These are phyloP conservation scores for Tipula unca DNA, from an alignment of 2,888 invertebrate species.

Conservation along the genomic window DNA sequence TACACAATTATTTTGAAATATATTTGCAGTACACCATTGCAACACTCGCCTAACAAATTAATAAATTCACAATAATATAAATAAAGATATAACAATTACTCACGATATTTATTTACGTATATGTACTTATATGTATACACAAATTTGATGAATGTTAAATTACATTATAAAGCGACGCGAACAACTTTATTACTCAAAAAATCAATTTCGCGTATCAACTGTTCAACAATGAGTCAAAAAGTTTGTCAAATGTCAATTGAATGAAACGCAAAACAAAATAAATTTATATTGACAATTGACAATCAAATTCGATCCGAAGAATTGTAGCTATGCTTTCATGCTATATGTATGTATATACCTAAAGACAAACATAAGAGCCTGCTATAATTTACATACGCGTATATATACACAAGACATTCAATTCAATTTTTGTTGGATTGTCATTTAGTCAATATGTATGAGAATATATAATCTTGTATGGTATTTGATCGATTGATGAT, in stretches of 20 bases:
- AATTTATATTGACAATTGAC: constrained; percentile 14
- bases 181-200: neutral
- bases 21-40: too few relatives aligned
- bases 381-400: constrained; percentile 14
- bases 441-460: neutral
- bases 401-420: neutral
- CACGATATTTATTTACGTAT: neutral
- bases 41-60: too few relatives aligned
- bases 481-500: neutral
- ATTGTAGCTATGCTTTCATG: neutral
- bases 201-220: neutral
- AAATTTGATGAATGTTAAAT: neutral
- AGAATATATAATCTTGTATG: neutral
- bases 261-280: neutral
- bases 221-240: neutral
- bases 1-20: too few relatives aligned
- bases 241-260: neutral
- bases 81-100: neutral
- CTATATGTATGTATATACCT: neutral
- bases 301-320: neutral
- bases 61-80: neutral
- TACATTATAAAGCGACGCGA: neutral
- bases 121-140: neutral
- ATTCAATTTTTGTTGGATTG: neutral
- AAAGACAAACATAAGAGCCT: neutral